Evolutionary conservation across 2,113 vertebrate genomes (phyloP), one percentile per base, ranked within the genome.

Genomic region (Eonycteris spelaea): DNA sequence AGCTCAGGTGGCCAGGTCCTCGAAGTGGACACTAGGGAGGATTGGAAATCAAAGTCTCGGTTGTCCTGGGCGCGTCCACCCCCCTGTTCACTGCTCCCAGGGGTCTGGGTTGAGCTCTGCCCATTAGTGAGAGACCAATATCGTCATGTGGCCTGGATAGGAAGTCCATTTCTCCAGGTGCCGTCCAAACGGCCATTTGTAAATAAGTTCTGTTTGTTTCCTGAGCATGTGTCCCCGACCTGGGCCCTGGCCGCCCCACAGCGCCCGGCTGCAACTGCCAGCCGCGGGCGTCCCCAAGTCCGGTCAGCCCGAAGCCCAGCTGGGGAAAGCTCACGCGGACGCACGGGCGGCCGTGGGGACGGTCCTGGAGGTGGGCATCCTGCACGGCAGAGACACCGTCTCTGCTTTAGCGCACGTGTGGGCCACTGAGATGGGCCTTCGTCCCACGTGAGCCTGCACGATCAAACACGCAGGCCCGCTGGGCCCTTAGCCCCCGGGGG

Each of bases 381-480:
- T 57, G 63, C 19, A 21, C 15, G 57, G 28, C 6, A 4, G 4
- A 80, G 57, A 77, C 26, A 30, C n/a, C 33, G 14, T 40, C 26
- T 68, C 33, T 61, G 19, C 22, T 84, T 61, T 40, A 4, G 22
- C 38, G 33, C 3, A 0, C 0, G 1, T 57, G 53, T 19, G 28
- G 11, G 38, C 38, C n/a, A 71, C 13, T 53, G 40, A 65, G 78
- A 40, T 13, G 30, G 28, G 26, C 40, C 35, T 87, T 38, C 38
- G 26, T 67, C 2, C 4, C 1, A 2, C 3, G 0, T 63, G 24
- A 51, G 19, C 9, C 22, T 70, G 2, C 7, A 0, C 10, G 55
- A 83, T 48, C 67, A 35, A 55, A 75, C 38, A 40, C 24, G 5
- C 2, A 15, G 8, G 10, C 26, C 33, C 7, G 13, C 18, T n/a